Evolutionary conservation across 2,797 vertebrate species (phyloP), one percentile per base, ranked within the genome.

Genomic region (Podarcis siculus): DNA sequence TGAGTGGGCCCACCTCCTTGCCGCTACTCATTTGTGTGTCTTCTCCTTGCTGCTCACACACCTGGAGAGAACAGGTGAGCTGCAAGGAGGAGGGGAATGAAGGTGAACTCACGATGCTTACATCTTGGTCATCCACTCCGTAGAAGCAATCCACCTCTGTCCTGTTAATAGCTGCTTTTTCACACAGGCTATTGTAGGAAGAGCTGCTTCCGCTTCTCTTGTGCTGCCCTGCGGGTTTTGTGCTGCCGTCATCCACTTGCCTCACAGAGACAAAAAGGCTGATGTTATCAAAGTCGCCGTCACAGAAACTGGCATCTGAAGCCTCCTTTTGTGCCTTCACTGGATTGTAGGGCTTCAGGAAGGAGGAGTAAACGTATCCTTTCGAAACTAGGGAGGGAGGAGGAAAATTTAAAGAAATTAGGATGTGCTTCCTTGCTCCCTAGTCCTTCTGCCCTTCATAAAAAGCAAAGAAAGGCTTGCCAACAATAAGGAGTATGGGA

Each of bases 351-450:
- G 96, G 97, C 92, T 97, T 99, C 94, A 99, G 97, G 96, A 99
- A 99, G 55, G 98, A 98, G 88, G 98, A 98, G 92, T 99, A 99
- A 84, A 99, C 98, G 0, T 99, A 99, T 66, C 99, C 99, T 94
- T 94, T 96, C 10, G 90, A 75, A 89, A 91, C 97, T 97, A 84
- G 27, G 89, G 8, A 81, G 69, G 78, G 89, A 39, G 10, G 1
- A 1, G 7, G 5, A 19, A 37, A 25, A 25, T 66, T 66, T 85
- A 86, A 75, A 81, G 15, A 6, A 90, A 83, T 15, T 55, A 55
- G 49, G 13, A 55, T 55, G 49, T 15, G 71, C 67, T 23, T 0
- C 0, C 55, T 13, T 15, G 19, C 49, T 89, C 86, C 78, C 64
- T 83, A 92, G 1, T 87, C 82, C 91, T 79, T 73, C 85, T 72